Percentiles rank a stretch among this genome's conserved stretches.
Evolutionary conservation across 37 sponge, comb jelly and placozoan species (phyloP).

Genomic region (Cladorhizidae sp.): DNA sequence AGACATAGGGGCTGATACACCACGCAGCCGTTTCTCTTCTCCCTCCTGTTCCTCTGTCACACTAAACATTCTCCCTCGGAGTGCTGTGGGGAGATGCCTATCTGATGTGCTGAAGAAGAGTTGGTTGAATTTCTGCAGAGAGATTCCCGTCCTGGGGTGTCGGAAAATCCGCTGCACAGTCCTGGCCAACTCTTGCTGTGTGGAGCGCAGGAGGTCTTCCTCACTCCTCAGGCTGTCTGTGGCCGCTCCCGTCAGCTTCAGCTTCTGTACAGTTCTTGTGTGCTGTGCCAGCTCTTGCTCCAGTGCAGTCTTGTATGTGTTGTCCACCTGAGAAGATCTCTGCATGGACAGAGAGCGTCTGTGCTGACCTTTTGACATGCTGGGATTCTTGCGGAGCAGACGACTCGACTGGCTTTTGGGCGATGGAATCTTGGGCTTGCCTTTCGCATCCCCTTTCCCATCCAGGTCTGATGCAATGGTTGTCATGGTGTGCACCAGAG

Average conservation of each 20-base stretch:
- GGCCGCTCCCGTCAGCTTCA: slow-evolving; percentile 24
- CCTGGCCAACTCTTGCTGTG: slow-evolving; percentile 30
- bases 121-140: slow-evolving; percentile 33
- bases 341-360: slow-evolving; percentile 4
- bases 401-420: background rate
- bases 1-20: background rate
- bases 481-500: slow-evolving; percentile 64
- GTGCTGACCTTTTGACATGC: background rate
- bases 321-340: background rate
- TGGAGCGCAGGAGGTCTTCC: slow-evolving; percentile 13
- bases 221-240: slow-evolving; percentile 45
- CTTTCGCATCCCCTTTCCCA: background rate
- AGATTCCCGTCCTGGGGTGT: slow-evolving; percentile 6
- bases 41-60: background rate
- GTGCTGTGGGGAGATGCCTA: background rate
- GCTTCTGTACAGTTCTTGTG: slow-evolving; percentile 44
- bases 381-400: background rate
- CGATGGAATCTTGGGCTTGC: background rate
- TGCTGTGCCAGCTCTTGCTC: slow-evolving; percentile 56
- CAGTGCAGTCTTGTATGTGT: slow-evolving; percentile 18
- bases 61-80: slow-evolving; percentile 16
- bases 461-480: slow-evolving; percentile 67
- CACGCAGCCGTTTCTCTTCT: background rate
- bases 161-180: slow-evolving; percentile 39
- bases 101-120: slow-evolving; percentile 24